Evolutionary conservation across 2,113 vertebrate species (phyloP).

Genomic region (Sinocyclocheilus grahami): DNA sequence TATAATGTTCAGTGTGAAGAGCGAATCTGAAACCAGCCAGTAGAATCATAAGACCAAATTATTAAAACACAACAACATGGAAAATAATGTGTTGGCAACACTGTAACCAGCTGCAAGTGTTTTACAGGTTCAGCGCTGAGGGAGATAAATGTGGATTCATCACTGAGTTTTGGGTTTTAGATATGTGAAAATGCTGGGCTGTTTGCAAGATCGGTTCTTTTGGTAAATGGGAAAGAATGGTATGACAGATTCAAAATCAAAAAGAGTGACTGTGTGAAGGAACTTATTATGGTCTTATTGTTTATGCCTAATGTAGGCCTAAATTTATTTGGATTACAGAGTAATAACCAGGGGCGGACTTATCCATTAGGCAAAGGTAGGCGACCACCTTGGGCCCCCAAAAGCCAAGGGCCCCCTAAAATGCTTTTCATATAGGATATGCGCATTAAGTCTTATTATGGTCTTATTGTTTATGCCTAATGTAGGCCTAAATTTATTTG

Average conservation of each 20-base stretch:
- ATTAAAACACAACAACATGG: neutral
- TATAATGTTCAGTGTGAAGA: neutral
- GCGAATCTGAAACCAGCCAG: neutral
- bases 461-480: neutral
- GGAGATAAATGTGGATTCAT: constrained; percentile 4
- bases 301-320: neutral
- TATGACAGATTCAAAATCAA: neutral
- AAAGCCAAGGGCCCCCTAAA: too few relatives aligned
- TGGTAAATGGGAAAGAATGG: neutral
- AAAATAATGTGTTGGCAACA: neutral
- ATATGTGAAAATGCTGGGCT: neutral
- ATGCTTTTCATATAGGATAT: too few relatives aligned
- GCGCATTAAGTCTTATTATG: neutral
- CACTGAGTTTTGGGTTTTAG: neutral
- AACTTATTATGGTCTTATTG: neutral
- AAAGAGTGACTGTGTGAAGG: neutral
- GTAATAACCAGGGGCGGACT: neutral
- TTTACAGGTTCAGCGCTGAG: neutral
- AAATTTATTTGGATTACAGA: neutral
- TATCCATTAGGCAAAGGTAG: too few relatives aligned
- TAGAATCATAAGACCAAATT: neutral
- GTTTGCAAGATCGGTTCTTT: neutral
- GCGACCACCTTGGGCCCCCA: too few relatives aligned
- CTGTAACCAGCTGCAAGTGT: neutral
- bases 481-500: neutral